Base-by-base conservation (phyloP, 2,113 vertebrate species). In the Pteronura brasiliensis region DNA sequence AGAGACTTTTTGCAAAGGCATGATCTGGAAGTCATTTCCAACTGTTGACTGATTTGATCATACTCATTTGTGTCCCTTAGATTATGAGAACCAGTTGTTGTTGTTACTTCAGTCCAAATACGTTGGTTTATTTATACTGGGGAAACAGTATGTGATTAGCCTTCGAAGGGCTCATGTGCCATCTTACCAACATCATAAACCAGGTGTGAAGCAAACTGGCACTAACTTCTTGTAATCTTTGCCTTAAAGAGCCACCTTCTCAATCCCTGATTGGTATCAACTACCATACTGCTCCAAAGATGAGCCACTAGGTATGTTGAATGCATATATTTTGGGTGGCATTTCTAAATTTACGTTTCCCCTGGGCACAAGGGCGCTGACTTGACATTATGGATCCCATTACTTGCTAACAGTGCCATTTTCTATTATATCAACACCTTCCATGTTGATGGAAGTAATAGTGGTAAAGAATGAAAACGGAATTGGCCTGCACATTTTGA, bases 331-430 rank as follows among this genome's bases (percentile, higher is more conserved):
- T 49, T 83, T 47, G 86, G 44, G 34, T 95, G 76, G 25, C 12
- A 17, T 87, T 94, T 97, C 86, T 74, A 95, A 82, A 93, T 93
- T 82, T 96, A 88, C 77, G n/a, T 91, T 71, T 72, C 23, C 15
- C 55, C 77, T 71, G 29, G 76, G 69, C 7, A 88, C 2, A 17
- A 72, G 29, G 20, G 52, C 13, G 15, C 88, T 77, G 27, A 88
- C 52, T 11, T 71, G 55, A 82, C 23, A 76, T 52, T 52, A 9
- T 34, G 72, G 44, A 55, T 71, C 21, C 59, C 44, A n/a, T 55
- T 72, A 65, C n/a, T 85, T 87, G 31, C 1, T 65, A 92, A 94
- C 14, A 36, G 9, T n/a, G 82, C 9, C 71, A 59, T 88, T 88
- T 85, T 95, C 91, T 94, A 4, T 96, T 74, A 31, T 29, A 21